Base-by-base conservation (phyloP, 2,888 invertebrate species). In the Cataglyphis albicans region DNA sequence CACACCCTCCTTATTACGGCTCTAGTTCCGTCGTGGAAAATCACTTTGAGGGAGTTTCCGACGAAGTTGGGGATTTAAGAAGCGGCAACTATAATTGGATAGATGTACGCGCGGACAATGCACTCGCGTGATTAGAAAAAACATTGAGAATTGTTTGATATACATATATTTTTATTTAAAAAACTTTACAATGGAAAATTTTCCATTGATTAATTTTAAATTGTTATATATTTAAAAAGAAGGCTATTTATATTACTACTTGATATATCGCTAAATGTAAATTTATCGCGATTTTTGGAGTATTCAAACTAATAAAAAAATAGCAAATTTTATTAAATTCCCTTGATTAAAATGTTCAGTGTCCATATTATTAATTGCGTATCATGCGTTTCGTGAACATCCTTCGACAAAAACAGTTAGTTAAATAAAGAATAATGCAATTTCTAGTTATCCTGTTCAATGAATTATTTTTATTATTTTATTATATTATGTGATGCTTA, bases 21-120 rank as follows among this genome's bases (percentile, higher is more conserved):
- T 81, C 64, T 70, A 68, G 74, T 83, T 65, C 44, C 67, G 63
- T 73, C 80, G 63, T 64, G 70, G 80, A 73, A 83, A 85, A 85
- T 85, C 84, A 74, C 80, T 63, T 80, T 80, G 57, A 59, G 44
- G 67, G 64, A 65, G 57, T 74, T 81, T 74, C 55, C 74, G 72
- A 78, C 78, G 68, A 41, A 87, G 55, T 65, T 81, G 80, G 48
- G 48, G 48, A 55, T 80, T 80, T 80, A 44, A 80, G 44, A 12
- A 55, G 38, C 18, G 44, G 59, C 73, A 59, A 67, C 59, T 72
- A 41, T 78, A 21, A 21, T 35, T 57, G 55, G 12, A 57, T n/a
- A 38, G 44, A 75, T 15, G 10, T 41, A 65, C 38, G 41, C 48
- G 57, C 52, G 63, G 44, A 18, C 52, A 10, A 55, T 52, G 35